Conservation (phyloP, 2,888 invertebrate species). For the Noctua janthina region DNA sequence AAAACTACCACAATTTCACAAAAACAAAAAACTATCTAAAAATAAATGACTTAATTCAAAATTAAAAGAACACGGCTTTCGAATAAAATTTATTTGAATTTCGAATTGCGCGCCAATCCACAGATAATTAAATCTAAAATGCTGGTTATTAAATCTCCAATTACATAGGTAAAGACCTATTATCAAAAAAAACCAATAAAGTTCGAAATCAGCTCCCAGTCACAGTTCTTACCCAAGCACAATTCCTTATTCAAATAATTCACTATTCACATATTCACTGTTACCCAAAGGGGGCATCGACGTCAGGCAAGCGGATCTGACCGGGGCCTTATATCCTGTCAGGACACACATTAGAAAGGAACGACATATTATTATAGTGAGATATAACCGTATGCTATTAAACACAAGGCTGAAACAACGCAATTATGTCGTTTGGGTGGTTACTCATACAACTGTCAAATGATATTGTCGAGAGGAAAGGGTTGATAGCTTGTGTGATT, state of each 20-base stretch:
- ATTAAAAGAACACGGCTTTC: too few relatives aligned
- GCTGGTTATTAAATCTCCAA: too few relatives aligned
- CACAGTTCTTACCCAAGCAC: background rate
- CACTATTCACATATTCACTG: constrained; percentile 4
- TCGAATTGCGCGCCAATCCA: too few relatives aligned
- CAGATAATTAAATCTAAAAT: too few relatives aligned
- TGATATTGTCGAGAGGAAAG: constrained; percentile 23
- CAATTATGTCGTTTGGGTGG: constrained; percentile 23
- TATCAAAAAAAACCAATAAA: too few relatives aligned
- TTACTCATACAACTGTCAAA: constrained; percentile 29
- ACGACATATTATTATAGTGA: constrained; percentile 10
- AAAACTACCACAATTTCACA: too few relatives aligned
- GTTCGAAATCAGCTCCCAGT: background rate
- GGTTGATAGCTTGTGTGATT: constrained; percentile 1
- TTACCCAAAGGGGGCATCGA: background rate
- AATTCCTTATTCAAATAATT: background rate
- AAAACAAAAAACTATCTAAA: too few relatives aligned
- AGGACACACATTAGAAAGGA: constrained; percentile 60
- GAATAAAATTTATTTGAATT: too few relatives aligned
- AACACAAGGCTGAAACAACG: constrained; percentile 56
- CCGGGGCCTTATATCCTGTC: constrained; percentile 51
- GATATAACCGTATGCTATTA: constrained; percentile 51
- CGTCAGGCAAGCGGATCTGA: constrained; percentile 32
- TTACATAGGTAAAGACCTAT: too few relatives aligned
- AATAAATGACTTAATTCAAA: too few relatives aligned